Conservation (phyloP, 2,888 invertebrate species). For the Cantharis nigra region DNA sequence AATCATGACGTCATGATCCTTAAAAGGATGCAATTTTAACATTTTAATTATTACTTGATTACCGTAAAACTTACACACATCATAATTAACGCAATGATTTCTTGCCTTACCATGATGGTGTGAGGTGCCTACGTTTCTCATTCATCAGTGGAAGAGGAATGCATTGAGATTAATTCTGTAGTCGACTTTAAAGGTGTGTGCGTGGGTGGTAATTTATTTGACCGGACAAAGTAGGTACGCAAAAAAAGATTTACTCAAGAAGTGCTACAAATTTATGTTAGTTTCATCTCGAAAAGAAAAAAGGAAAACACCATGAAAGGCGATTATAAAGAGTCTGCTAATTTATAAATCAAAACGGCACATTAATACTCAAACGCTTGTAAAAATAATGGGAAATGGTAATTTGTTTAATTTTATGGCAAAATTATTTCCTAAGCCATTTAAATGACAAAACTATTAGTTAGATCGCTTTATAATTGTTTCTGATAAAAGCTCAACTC, state of each 20-base stretch:
- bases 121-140: neutral
- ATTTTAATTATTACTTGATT: neutral
- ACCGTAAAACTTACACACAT: conserved; percentile 8
- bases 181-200: conserved; percentile 4
- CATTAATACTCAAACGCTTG: neutral
- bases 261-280: conserved; percentile 21
- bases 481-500: conserved; percentile 12
- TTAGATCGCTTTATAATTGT: conserved; percentile 11
- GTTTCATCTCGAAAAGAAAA: conserved; percentile 1
- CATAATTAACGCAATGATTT: conserved; percentile 15
- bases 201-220: conserved; percentile 23
- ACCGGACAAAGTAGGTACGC: conserved; percentile 12
- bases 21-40: conserved; percentile 15
- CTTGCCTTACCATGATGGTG: neutral
- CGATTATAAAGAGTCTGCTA: neutral
- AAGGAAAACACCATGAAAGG: neutral
- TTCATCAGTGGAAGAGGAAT: conserved; percentile 6
- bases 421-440: neutral
- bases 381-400: neutral
- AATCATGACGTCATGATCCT: conserved; percentile 9
- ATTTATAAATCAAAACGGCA: neutral
- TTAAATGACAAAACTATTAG: conserved; percentile 1
- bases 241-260: conserved; percentile 21
- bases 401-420: neutral
- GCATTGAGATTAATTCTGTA: conserved; percentile 10